Percentiles rank a stretch among this genome's conserved stretches.
phyloP scores from a whole-genome alignment of 2,888 invertebrate genomes.

The Ceramica pisi region DNA sequence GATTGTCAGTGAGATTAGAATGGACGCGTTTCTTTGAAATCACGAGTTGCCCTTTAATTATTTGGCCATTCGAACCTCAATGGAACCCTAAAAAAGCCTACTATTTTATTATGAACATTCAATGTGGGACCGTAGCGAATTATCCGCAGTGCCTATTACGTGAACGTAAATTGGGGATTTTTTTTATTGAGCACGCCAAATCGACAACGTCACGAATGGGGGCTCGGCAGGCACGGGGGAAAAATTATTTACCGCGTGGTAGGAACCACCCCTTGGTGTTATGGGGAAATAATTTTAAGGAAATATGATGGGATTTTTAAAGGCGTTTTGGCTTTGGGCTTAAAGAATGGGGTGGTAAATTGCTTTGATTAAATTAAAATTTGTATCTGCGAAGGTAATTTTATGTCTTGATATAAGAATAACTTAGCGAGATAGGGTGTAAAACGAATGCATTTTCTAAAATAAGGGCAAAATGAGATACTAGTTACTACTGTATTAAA shows the following conservation, averaged over 20 bases:
- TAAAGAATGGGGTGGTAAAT: constrained; percentile 7
- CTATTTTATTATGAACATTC: constrained; percentile 66
- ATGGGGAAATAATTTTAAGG: constrained; percentile 51
- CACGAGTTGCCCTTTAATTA: too few species aligned
- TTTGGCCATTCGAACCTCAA: background rate
- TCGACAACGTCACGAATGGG: constrained; percentile 82
- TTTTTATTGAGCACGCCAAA: constrained; percentile 84
- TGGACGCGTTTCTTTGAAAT: background rate
- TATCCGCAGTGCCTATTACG: constrained; percentile 83
- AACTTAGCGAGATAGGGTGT: background rate
- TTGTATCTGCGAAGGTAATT: background rate
- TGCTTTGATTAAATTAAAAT: constrained; percentile 20
- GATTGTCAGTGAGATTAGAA: background rate
- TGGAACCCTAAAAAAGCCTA: constrained; percentile 33
- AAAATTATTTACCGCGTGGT: constrained; percentile 53
- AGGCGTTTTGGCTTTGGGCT: constrained; percentile 22
- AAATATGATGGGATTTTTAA: constrained; percentile 49
- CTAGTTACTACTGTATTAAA: too few species aligned
- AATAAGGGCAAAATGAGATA: background rate
- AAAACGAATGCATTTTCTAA: accelerated
- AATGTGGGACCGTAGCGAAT: constrained; percentile 75
- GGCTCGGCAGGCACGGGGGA: constrained; percentile 63
- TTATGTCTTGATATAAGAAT: background rate
- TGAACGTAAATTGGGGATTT: constrained; percentile 81
- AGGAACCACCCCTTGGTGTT: constrained; percentile 52